Conservation (phyloP, 2,113 vertebrate genomes). For the mouse (Mus musculus) region GRCm39 chr13:93158501-93159000, state of each 20-base stretch:
- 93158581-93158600: not conserved
- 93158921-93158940: slow-evolving; percentile 6
- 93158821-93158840: slow-evolving; percentile 24
- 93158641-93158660: not conserved
- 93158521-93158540: not conserved
- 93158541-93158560: not conserved
- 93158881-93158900: slow-evolving; percentile 59
- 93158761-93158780: not conserved
- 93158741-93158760: not conserved
- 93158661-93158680: slow-evolving; percentile 3
- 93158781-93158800: not conserved
- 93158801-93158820: not conserved
- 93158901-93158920: slow-evolving; percentile 59
- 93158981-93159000: not conserved
- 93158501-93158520: not conserved
- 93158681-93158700: not conserved
- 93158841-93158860: slow-evolving; percentile 44
- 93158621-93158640: not conserved
- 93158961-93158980: not conserved
- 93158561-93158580: rapidly evolving
- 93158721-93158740: not conserved
- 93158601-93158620: not conserved
- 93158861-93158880: slow-evolving; percentile 47
- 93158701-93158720: not conserved
- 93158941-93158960: slow-evolving; percentile 19